A percentile compares a stretch with the other conserved stretches of the same genome.
Evolutionary conservation across 2,797 vertebrate species (phyloP).

Genomic region (Peromyscus melanophrys): DNA sequence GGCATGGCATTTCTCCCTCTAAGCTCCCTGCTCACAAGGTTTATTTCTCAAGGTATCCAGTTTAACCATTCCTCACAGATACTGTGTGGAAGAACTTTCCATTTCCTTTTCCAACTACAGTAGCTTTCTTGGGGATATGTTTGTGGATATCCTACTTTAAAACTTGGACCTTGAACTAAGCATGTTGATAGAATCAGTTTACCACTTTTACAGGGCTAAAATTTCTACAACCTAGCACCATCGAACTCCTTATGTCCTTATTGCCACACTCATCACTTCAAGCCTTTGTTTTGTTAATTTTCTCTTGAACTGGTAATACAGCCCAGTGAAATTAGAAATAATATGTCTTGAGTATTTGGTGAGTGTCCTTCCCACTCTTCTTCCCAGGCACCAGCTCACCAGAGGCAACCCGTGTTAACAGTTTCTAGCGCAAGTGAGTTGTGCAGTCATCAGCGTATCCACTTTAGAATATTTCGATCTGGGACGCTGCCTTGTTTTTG

Average conservation of each 20-base stretch:
- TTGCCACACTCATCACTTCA: not conserved
- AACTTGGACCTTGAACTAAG: not conserved
- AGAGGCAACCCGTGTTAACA: not conserved
- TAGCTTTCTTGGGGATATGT: not conserved
- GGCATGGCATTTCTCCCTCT: not conserved
- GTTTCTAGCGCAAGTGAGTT: not conserved
- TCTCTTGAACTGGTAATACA: conserved; percentile 52
- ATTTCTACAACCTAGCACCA: not conserved
- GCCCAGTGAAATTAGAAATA: not conserved
- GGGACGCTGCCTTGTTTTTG: not conserved
- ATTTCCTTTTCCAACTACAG: not conserved
- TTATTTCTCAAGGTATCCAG: not conserved
- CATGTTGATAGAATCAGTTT: not conserved
- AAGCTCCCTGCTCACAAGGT: not conserved
- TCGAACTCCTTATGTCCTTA: conserved; percentile 10
- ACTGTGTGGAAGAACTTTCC: not conserved
- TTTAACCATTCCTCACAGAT: not conserved
- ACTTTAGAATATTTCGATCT: not conserved
- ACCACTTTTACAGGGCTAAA: not conserved
- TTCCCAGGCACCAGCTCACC: not conserved
- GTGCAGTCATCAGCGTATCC: not conserved
- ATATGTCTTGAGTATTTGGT: not conserved
- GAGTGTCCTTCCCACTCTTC: not conserved
- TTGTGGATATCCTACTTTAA: conserved; percentile 30
- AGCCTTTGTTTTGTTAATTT: not conserved